Percentiles rank a stretch among this genome's conserved stretches.
Evolutionary conservation across 1,140 invertebrate genomes (phyloP).

Genomic region (Ceratina calcarata): DNA sequence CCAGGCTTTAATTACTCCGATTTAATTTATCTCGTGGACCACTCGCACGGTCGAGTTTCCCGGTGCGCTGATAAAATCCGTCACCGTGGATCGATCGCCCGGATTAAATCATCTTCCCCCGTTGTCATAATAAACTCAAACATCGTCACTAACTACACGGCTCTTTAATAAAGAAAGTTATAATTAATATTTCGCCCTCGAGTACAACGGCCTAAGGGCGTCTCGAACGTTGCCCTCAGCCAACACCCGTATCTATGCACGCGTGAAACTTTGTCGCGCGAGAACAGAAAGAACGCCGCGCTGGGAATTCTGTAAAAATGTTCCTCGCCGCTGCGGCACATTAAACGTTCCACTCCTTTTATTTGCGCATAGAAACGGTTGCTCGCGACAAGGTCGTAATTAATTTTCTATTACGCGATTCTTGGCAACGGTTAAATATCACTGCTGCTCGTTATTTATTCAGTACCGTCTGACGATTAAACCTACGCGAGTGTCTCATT

Average conservation of each 20-base stretch:
- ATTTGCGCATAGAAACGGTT: not conserved
- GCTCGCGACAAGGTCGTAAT: not conserved
- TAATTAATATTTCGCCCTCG: conserved; percentile 44
- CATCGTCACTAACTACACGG: conserved; percentile 27
- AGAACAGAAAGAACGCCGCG: not conserved
- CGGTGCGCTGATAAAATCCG: not conserved
- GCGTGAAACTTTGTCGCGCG: conserved; percentile 20
- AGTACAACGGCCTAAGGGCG: not conserved
- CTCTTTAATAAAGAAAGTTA: conserved; percentile 46
- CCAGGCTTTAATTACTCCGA: not conserved
- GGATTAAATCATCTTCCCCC: conserved; percentile 15
- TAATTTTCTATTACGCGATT: conserved; percentile 16
- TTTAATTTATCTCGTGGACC: conserved; percentile 4
- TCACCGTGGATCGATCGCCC: conserved; percentile 27
- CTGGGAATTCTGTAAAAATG: conserved; percentile 8
- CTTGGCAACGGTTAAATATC: conserved; percentile 4
- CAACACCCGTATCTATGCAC: not conserved
- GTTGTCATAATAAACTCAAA: conserved; percentile 46
- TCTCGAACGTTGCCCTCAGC: not conserved
- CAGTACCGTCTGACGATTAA: too few species aligned
- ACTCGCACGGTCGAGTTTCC: not conserved
- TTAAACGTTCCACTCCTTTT: not conserved
- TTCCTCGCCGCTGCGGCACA: not conserved
- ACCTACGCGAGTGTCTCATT: too few species aligned
- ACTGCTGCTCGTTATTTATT: not conserved